Conservation (phyloP, 2,113 vertebrate genomes). For the Aplodontia rufa region DNA sequence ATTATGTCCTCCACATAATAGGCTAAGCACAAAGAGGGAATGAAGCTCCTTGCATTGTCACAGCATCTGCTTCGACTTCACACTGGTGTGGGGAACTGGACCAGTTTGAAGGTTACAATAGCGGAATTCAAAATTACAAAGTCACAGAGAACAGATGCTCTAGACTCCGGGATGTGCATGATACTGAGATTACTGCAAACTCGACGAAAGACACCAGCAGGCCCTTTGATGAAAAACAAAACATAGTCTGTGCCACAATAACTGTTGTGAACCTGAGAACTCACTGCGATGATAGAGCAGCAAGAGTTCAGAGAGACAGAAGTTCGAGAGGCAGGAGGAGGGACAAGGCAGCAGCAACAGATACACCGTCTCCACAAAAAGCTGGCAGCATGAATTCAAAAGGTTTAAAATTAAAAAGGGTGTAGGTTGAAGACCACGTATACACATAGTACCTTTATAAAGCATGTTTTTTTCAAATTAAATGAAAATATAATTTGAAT, state of each 20-base stretch:
- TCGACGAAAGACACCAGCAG: neutral
- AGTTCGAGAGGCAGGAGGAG: neutral
- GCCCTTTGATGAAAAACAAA: neutral
- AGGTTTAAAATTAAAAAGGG: neutral
- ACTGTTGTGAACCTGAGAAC: neutral
- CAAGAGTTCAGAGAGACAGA: neutral
- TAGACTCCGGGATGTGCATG: neutral
- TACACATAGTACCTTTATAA: neutral
- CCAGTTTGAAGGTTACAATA: neutral
- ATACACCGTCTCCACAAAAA: neutral
- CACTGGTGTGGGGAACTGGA: neutral
- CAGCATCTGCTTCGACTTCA: constrained; percentile 42
- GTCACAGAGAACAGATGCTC: neutral
- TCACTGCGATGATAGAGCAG: neutral
- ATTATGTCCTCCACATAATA: neutral
- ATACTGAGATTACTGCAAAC: neutral
- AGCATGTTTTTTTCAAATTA: neutral
- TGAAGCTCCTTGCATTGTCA: accelerated
- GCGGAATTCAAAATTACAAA: neutral
- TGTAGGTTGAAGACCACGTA: neutral
- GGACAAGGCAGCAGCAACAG: neutral
- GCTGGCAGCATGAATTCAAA: neutral
- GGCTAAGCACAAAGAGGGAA: neutral
- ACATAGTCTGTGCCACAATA: neutral
- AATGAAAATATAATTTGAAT: constrained; percentile 2